A percentile compares a stretch with the other conserved stretches of the same genome.
Evolutionary conservation across 2,888 invertebrate genomes (phyloP).

Genomic region (Adelphocoris suturalis): DNA sequence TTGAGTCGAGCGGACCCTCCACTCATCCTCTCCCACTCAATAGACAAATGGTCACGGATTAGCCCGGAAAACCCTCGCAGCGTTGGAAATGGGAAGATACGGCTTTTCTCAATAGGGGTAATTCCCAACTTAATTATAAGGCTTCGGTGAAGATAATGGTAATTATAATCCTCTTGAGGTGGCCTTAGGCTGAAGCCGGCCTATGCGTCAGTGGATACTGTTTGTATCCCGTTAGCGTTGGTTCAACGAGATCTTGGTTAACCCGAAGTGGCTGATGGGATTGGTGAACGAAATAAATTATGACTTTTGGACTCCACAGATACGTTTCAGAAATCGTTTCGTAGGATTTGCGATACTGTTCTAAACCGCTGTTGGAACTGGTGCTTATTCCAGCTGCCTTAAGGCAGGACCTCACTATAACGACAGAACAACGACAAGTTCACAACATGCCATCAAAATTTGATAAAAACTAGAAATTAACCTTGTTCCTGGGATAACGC

Average conservation of each 20-base stretch:
- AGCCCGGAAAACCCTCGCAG: background rate
- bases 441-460: too few species aligned
- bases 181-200: background rate
- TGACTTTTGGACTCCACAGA: too few species aligned
- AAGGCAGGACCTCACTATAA: too few species aligned
- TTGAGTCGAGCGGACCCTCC: background rate
- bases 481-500: too few species aligned
- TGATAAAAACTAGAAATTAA: too few species aligned
- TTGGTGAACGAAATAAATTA: too few species aligned
- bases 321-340: too few species aligned
- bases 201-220: background rate
- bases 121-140: background rate
- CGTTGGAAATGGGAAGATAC: constrained; percentile 13
- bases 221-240: background rate
- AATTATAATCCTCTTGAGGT: constrained; percentile 25
- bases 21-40: background rate
- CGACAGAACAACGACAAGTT: too few species aligned
- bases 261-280: background rate
- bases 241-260: background rate
- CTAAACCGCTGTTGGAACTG: too few species aligned
- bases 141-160: background rate
- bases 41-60: background rate
- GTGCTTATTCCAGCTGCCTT: too few species aligned
- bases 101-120: background rate
- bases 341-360: too few species aligned